Evolutionary conservation across 2,797 vertebrate genomes (phyloP).

Genomic region (Pseudochirops cupreus): DNA sequence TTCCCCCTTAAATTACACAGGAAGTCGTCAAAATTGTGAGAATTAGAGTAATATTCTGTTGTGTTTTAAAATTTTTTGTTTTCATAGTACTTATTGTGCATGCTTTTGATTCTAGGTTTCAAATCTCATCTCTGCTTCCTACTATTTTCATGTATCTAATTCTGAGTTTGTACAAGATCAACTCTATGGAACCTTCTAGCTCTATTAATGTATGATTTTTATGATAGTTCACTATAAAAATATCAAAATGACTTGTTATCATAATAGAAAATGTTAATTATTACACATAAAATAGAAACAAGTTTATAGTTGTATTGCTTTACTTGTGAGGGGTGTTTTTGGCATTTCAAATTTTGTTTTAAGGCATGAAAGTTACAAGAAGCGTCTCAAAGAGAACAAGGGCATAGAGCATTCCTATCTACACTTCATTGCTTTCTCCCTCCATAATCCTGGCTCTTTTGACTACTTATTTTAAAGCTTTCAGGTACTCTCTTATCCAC

Average conservation of each 20-base stretch:
- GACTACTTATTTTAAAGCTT: background rate
- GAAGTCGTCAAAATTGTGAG: background rate
- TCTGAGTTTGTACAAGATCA: too few species aligned
- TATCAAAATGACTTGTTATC: too few species aligned
- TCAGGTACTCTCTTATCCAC: background rate
- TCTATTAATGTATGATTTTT: too few species aligned
- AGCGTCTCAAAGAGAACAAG: background rate
- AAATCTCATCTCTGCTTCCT: background rate
- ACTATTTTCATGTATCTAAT: background rate
- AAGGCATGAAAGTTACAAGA: background rate
- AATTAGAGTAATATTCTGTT: background rate
- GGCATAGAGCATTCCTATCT: background rate
- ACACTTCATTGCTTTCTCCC: background rate
- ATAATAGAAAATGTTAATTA: background rate
- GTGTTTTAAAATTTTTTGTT: background rate
- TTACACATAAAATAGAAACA: background rate
- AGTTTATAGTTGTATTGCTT: background rate
- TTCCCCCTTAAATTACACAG: background rate
- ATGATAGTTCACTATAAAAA: too few species aligned
- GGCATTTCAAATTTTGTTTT: background rate
- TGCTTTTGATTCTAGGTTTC: background rate
- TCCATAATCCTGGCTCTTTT: background rate
- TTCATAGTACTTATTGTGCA: background rate
- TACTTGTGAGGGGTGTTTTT: background rate
- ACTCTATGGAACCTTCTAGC: too few species aligned